Conservation (phyloP, 2,888 invertebrate species). For the Sabatieria punctata region DNA sequence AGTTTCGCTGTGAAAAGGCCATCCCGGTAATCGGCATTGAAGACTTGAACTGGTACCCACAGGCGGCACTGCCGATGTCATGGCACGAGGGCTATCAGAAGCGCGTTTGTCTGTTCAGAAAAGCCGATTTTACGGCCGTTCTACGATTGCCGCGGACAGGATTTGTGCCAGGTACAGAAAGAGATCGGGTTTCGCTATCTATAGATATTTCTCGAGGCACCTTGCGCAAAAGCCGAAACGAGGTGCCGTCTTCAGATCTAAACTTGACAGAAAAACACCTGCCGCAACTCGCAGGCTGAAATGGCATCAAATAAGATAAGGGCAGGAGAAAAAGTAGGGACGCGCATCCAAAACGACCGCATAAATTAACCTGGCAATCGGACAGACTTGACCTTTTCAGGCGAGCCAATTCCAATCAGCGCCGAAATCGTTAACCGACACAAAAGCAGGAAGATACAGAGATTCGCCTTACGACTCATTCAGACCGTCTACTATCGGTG, state of each 20-base stretch:
- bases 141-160: constrained; percentile 1
- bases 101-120: neutral
- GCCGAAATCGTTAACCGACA: constrained; percentile 5
- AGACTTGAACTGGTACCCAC: constrained; percentile 9
- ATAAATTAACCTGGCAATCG: too few species aligned
- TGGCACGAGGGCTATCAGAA: neutral
- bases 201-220: too few species aligned
- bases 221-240: too few species aligned
- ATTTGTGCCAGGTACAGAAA: constrained; percentile 8
- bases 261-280: too few species aligned
- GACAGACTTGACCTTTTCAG: too few species aligned
- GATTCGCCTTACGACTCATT: neutral
- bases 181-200: too few species aligned
- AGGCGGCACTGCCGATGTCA: neutral
- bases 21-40: constrained; percentile 8
- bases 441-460: neutral
- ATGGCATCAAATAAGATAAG: too few species aligned
- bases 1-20: constrained; percentile 1
- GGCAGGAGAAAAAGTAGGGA: too few species aligned
- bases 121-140: neutral
- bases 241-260: too few species aligned
- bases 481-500: neutral
- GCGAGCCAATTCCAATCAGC: neutral
- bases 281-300: too few species aligned
- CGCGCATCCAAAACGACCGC: too few species aligned